phyloP scores from a whole-genome alignment of 2,888 invertebrate species.

The Athalia rosae region DNA sequence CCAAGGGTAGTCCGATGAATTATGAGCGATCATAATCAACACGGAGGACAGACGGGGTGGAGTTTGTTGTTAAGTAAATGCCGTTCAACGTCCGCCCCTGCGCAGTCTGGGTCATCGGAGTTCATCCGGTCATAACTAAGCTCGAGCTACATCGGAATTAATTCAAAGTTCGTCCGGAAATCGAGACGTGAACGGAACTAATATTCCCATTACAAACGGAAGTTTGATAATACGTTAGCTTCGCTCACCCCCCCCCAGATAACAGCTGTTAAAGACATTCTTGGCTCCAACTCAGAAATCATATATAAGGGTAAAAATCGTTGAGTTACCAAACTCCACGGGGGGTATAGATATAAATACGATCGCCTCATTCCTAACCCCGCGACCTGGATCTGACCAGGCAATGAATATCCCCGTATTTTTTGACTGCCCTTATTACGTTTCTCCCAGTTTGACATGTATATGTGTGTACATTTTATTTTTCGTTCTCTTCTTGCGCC shows the following conservation, averaged over 20 bases:
- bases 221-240: conserved; percentile 42
- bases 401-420: conserved; percentile 1
- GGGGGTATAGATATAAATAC: not conserved
- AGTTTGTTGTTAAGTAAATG: not conserved
- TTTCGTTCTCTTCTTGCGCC: not conserved
- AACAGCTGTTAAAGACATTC: conserved; percentile 29
- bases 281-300: conserved; percentile 37
- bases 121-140: conserved; percentile 26
- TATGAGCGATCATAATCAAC: conserved; percentile 27
- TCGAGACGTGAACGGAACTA: conserved; percentile 40
- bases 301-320: not conserved
- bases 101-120: conserved; percentile 32
- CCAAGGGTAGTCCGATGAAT: not conserved
- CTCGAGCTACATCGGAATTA: conserved; percentile 38
- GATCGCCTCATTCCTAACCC: conserved; percentile 13
- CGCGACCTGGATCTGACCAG: conserved; percentile 20
- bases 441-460: not conserved
- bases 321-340: conserved; percentile 1
- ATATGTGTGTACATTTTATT: not conserved
- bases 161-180: conserved; percentile 42
- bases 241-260: conserved; percentile 9
- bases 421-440: conserved; percentile 4
- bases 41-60: not conserved
- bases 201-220: conserved; percentile 43
- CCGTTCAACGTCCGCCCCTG: not conserved